Conservation (phyloP, 92 coral and sea anemone species). For the Nematostella vectensis region DNA sequence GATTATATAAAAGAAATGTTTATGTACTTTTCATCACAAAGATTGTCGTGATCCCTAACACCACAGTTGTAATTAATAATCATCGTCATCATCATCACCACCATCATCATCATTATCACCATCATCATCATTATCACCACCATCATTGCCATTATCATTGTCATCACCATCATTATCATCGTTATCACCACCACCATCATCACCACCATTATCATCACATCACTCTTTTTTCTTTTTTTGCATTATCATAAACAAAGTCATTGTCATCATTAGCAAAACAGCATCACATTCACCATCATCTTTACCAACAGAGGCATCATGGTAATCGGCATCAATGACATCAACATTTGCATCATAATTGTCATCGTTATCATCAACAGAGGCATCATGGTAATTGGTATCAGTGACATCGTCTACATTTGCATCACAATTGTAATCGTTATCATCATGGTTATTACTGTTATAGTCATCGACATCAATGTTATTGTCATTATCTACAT, state of each 20-base stretch:
- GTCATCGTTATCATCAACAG: slow-evolving; percentile 3
- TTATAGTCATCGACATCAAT: neutral
- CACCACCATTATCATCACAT: neutral
- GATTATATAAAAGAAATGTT: too few species aligned
- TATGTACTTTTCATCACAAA: too few species aligned
- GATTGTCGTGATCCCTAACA: neutral
- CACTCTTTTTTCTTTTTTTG: too few species aligned
- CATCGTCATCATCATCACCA: too few species aligned
- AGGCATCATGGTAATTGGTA: neutral
- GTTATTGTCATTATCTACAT: neutral
- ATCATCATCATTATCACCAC: neutral
- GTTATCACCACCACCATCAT: neutral
- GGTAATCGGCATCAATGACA: too few species aligned
- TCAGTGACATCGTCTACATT: neutral
- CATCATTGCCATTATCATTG: neutral
- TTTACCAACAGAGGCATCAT: too few species aligned
- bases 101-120: slow-evolving; percentile 1
- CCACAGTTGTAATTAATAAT: neutral
- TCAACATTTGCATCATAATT: neutral
- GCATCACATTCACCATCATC: slow-evolving; percentile 75
- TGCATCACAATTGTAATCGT: neutral
- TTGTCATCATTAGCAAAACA: slow-evolving; percentile 62
- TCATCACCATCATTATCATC: neutral
- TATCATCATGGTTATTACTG: neutral
- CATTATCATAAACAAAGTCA: slow-evolving; percentile 68